Percentiles rank a stretch among this genome's conserved stretches.
phyloP scores from a whole-genome alignment of 2,888 invertebrate species.

The Ptychoptera albimana region DNA sequence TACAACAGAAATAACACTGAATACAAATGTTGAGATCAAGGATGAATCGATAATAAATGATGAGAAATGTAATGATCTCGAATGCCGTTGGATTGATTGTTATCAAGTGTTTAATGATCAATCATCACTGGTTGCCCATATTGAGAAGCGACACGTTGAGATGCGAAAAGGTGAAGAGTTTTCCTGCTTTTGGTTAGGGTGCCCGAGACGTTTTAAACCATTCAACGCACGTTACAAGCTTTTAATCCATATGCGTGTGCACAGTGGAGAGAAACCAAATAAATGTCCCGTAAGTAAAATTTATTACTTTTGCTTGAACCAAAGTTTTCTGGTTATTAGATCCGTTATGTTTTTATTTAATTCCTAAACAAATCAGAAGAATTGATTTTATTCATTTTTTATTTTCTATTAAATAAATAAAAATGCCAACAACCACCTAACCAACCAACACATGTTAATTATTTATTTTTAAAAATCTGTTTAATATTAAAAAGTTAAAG shows the following conservation, averaged over 20 bases:
- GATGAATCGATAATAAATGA: constrained; percentile 1
- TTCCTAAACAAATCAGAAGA: too few species aligned
- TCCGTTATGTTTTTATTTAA: too few species aligned
- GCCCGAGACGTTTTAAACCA: constrained; percentile 72
- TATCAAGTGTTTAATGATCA: constrained; percentile 65
- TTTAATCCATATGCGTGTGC: constrained; percentile 91
- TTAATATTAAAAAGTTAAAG: too few species aligned
- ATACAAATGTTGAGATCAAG: neutral
- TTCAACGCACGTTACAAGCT: constrained; percentile 97
- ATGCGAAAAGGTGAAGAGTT: constrained; percentile 75
- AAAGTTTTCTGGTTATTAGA: too few species aligned
- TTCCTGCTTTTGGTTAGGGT: constrained; percentile 88
- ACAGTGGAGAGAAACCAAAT: constrained; percentile 97
- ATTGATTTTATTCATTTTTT: too few species aligned
- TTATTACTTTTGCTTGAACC: too few species aligned
- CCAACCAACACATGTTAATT: too few species aligned
- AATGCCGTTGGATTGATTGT: constrained; percentile 79
- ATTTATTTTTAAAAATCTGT: too few species aligned
- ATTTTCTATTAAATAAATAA: too few species aligned
- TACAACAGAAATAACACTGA: neutral
- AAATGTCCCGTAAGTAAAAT: constrained; percentile 76
- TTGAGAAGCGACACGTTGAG: constrained; percentile 78
- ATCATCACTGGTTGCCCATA: constrained; percentile 63
- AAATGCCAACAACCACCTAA: too few species aligned
- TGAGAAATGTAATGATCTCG: constrained; percentile 9